phyloP scores from a whole-genome alignment of 2,113 vertebrate species.

The Onychorhynchus coronatus region DNA sequence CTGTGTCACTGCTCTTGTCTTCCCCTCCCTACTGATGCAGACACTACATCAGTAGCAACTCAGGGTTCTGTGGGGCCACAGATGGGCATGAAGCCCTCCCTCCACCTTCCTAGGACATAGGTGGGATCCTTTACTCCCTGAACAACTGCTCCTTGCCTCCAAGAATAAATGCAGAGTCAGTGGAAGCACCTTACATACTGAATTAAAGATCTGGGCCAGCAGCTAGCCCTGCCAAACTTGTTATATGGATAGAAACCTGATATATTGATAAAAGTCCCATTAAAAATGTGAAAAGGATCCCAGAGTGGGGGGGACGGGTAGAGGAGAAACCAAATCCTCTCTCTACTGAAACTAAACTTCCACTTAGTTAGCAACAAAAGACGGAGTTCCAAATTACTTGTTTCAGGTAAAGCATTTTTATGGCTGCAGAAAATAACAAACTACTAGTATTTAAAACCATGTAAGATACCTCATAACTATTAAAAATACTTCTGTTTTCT shows the following conservation, averaged over 20 bases:
- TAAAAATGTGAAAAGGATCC: background rate
- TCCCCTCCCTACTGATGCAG: background rate
- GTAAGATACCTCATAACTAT: background rate
- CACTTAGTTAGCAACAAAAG: background rate
- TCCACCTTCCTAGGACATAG: background rate
- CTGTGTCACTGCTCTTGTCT: background rate
- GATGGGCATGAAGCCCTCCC: background rate
- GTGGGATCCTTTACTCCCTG: background rate
- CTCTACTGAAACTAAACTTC: background rate
- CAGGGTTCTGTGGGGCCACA: background rate
- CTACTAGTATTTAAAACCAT: background rate
- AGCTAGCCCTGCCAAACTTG: background rate
- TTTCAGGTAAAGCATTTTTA: background rate
- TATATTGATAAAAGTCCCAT: background rate
- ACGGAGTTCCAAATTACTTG: background rate
- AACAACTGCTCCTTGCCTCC: background rate
- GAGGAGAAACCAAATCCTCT: background rate
- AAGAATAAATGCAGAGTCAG: background rate
- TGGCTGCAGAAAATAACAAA: background rate
- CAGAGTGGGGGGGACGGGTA: background rate
- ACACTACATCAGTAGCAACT: background rate
- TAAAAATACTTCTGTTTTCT: background rate
- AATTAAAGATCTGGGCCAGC: background rate
- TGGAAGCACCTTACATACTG: background rate
- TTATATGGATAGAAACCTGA: background rate